A percentile compares a stretch with the other conserved stretches of the same genome.
These are phyloP conservation scores for Gymnorhina tibicen DNA, from an alignment of 2,113 vertebrate genomes.

Conservation along the genomic window DNA sequence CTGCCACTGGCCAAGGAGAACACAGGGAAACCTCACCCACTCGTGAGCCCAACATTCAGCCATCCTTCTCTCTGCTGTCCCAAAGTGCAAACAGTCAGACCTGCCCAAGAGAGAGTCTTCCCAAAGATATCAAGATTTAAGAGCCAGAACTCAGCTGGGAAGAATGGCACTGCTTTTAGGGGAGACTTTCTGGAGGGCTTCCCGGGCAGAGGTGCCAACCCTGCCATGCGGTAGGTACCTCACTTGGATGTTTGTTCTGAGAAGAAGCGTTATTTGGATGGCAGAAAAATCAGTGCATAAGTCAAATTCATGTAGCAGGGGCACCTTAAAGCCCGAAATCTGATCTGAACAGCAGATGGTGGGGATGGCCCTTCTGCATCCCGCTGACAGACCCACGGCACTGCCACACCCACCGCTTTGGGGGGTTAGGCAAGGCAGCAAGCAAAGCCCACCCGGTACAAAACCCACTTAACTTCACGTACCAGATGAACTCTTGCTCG, in stretches of 20 bases:
- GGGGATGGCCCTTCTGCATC: background rate
- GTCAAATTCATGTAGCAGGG: background rate
- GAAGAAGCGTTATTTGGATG: background rate
- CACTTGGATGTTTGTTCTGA: background rate
- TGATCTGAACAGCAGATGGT: background rate
- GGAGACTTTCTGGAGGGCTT: background rate
- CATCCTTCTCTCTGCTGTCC: background rate
- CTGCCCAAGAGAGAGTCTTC: background rate
- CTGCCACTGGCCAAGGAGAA: background rate
- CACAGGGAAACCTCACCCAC: background rate
- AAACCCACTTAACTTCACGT: background rate
- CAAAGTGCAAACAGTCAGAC: background rate
- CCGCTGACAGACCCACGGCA: background rate
- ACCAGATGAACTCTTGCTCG: background rate
- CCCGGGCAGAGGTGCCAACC: background rate
- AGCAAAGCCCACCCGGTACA: background rate
- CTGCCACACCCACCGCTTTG: background rate
- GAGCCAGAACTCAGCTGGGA: background rate
- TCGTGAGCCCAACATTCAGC: background rate
- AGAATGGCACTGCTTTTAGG: background rate
- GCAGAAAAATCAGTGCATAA: background rate
- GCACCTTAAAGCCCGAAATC: background rate
- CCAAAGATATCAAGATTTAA: background rate
- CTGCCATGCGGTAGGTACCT: accelerated
- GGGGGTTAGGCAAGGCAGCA: background rate